Evolutionary conservation across 2,888 invertebrate species (phyloP), one percentile per base, ranked within the genome.

Genomic region (Trachelus stipa): DNA sequence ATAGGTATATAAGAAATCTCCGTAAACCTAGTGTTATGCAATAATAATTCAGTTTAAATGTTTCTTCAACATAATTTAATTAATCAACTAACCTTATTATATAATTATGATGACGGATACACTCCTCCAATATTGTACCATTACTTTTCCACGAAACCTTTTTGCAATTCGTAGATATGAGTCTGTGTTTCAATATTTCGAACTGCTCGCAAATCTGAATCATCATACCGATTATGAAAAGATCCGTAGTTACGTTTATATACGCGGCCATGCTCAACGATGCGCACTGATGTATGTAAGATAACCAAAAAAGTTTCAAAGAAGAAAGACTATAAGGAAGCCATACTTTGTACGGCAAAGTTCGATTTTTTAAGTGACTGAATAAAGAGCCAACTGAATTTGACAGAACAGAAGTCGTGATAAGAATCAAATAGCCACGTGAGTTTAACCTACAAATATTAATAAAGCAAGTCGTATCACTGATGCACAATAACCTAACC

Each of bases 161-260:
- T 33, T 76, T 11, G 12, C 23, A 69, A 12, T 33, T 33, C 79
- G 78, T 68, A 6, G 31, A 35, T n/a, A 74, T 11, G 2, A 86
- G 37, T 11, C 88, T 84, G 75, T 83, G 76, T 74, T 85, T 86
- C 2, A 89, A 80, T 33, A 89, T 85, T n/a, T 88, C 87, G 31
- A 90, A 81, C 37, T 89, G 88, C 3, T 86, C 81, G 68, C 88
- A 79, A 0, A 79, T 76, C 68, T 79, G 77, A 15, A 79, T 78
- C 81, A 81, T 81, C 6, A 81, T 75, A 11, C 79, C 79, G 2
- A 75, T 77, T 11, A 81, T 77, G 1, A 79, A 34, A 12, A 76
- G 76, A 33, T 81, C 81, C 0, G 76, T 74, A 15, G 77, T 77
- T 1, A 30, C 76, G 23, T 79, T 77, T n/a, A 31, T 68, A 0